Percentiles rank a stretch among this genome's conserved stretches.
Conservation (phyloP, 2,797 vertebrate genomes). For the Sebastes glaucus region DNA sequence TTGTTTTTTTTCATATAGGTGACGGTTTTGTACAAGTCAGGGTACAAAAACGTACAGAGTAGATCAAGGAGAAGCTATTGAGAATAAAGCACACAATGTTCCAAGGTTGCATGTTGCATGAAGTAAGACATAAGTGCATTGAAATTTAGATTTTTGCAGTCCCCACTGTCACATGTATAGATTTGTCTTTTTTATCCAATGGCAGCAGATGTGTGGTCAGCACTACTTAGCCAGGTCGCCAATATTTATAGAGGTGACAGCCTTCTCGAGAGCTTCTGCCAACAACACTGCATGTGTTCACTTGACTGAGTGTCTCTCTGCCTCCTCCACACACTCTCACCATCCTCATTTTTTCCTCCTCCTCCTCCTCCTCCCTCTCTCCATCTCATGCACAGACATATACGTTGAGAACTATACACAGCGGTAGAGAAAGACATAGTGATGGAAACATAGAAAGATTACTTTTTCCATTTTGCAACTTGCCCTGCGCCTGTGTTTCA, state of each 20-base stretch:
- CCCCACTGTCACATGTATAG: background rate
- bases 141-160: background rate
- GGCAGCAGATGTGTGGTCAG: conserved; percentile 42
- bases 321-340: conserved; percentile 40
- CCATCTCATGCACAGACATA: conserved; percentile 11
- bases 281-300: conserved; percentile 41
- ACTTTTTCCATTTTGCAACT: conserved; percentile 44
- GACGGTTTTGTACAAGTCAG: background rate
- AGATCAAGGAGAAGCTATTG: background rate
- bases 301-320: conserved; percentile 12
- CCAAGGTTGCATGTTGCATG: background rate
- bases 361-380: background rate
- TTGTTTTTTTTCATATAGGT: background rate
- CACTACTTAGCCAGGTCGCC: conserved; percentile 18
- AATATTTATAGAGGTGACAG: conserved; percentile 35
- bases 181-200: background rate
- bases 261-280: conserved; percentile 26
- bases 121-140: background rate
- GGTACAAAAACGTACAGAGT: background rate
- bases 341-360: conserved; percentile 7
- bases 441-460: conserved; percentile 22
- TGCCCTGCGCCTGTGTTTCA: conserved; percentile 36
- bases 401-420: background rate
- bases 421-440: background rate
- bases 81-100: background rate